Evolutionary conservation across 2,113 vertebrate species (phyloP), one percentile per base, ranked within the genome.

Genomic region (Acinonyx jubatus): DNA sequence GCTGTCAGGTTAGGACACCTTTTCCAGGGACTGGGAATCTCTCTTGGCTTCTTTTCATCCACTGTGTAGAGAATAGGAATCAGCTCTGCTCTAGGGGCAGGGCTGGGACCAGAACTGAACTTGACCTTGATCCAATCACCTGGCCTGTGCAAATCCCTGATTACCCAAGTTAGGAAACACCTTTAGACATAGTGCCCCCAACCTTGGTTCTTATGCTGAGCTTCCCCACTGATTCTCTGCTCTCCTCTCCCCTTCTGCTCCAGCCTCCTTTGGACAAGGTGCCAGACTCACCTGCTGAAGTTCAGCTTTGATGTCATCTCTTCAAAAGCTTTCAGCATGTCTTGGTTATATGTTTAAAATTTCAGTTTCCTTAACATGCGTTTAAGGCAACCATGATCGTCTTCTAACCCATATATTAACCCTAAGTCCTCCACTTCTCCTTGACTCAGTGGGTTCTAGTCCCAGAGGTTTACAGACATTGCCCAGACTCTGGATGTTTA

Each of bases 11-110:
- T 52, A 45, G 36, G 45, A 5, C 16, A 68, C 2, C 0, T 93
- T 97, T 96, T 78, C 89, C 48, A 33, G 12, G 27, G 52, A 14
- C 5, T 19, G 7, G 66, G 65, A 89, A 36, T 96, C 55, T 81
- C 33, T 89, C 0, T 18, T 69, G 71, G 4, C 71, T 25, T 79
- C 52, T 55, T 91, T 76, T 25, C 74, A 61, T 78, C 36, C 27
- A 5, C 2, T 6, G 7, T 7, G 3, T 2, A 92, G 4, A 45
- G 2, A 15, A 7, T 2, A 80, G 63, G 14, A 61, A 14, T 48
- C 65, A 38, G 25, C 25, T 82, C n/a, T 52, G 50, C 48, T 74
- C 14, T 50, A 5, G 38, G 16, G 14, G 5, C 3, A 31, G 27
- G 36, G 21, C 33, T 92, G 1, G 57, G 63, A 83, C 10, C 1